Percentiles rank a stretch among this genome's conserved stretches.
Evolutionary conservation across 1,140 invertebrate genomes (phyloP).

Genomic region (Rhopalosiphum maidis): DNA sequence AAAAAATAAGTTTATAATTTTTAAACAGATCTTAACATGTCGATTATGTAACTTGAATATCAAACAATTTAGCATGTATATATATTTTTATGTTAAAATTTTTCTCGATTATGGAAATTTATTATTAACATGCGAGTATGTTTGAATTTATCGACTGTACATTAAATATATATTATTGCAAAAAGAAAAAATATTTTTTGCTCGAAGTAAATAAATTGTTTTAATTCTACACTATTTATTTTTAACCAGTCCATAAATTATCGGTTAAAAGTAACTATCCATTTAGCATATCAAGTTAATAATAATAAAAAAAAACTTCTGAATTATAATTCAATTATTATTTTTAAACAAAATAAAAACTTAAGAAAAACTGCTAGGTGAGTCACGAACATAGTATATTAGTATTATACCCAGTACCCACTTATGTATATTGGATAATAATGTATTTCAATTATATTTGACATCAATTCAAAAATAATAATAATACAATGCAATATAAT

Average conservation of each 20-base stretch:
- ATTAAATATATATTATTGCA: neutral
- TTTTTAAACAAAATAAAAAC: neutral
- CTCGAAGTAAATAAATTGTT: neutral
- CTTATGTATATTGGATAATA: neutral
- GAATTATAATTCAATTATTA: neutral
- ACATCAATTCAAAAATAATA: neutral
- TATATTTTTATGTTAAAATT: neutral
- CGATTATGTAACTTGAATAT: neutral
- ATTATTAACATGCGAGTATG: neutral
- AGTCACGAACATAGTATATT: neutral
- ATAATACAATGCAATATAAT: neutral
- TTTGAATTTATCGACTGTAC: neutral
- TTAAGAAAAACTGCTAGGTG: neutral
- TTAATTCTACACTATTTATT: neutral
- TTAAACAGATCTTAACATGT: neutral
- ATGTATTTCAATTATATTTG: neutral
- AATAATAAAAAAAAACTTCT: neutral
- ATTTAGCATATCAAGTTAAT: neutral
- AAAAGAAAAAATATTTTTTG: neutral
- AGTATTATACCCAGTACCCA: too few species aligned
- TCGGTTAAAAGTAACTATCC: neutral
- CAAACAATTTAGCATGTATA: neutral
- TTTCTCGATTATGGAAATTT: neutral
- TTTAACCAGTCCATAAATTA: neutral
- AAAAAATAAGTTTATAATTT: neutral